phyloP scores from a whole-genome alignment of 2,113 vertebrate species.

The Tupaia tana region DNA sequence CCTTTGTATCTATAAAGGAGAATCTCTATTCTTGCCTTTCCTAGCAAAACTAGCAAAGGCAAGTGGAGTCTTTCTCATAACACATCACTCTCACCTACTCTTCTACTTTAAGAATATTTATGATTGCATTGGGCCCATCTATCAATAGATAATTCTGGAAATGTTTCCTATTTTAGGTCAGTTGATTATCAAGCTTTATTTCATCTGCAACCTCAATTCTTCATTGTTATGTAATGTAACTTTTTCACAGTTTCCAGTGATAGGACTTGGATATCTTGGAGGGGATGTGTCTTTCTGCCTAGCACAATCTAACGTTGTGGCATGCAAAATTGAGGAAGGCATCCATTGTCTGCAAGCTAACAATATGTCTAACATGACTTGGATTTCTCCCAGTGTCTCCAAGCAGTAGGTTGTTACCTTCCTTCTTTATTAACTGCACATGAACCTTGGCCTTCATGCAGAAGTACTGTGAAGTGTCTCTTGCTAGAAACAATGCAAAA shows the following conservation, averaged over 20 bases:
- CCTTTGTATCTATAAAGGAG: not conserved
- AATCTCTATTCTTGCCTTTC: not conserved
- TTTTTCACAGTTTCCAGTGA: not conserved
- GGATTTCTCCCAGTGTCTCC: not conserved
- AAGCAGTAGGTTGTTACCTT: not conserved
- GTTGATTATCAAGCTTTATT: not conserved
- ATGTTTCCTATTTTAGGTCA: not conserved
- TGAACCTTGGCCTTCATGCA: not conserved
- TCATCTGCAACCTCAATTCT: not conserved
- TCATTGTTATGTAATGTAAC: not conserved
- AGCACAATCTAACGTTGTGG: not conserved
- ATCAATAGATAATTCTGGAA: not conserved
- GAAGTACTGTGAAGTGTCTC: not conserved
- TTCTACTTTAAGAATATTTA: not conserved
- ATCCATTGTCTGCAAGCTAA: not conserved
- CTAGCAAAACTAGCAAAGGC: not conserved
- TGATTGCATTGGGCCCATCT: not conserved
- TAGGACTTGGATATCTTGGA: not conserved
- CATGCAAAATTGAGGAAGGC: not conserved
- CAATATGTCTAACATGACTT: not conserved
- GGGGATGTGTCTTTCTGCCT: not conserved
- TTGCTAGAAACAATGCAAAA: not conserved
- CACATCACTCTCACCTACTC: not conserved
- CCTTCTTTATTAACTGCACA: not conserved
- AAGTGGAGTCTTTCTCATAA: not conserved